Evolutionary conservation across 2,113 vertebrate genomes (phyloP).

Genomic region (Cranoglanis bouderius): DNA sequence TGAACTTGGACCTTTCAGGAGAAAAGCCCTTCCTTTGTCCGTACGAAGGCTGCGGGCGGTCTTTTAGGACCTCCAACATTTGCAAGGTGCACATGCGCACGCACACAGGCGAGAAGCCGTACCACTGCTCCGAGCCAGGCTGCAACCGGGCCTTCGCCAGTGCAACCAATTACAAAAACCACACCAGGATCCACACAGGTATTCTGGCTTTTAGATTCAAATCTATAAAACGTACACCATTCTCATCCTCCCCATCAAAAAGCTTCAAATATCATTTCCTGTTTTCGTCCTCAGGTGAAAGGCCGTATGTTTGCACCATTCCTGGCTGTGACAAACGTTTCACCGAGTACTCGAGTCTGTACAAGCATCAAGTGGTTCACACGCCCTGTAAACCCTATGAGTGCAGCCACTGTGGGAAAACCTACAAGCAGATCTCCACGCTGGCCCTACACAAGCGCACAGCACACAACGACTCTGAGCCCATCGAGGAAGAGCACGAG

Average conservation of each 20-base stretch:
- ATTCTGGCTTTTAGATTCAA: slow-evolving; percentile 29
- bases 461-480: slow-evolving; percentile 93
- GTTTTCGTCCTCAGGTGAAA: slow-evolving; percentile 80
- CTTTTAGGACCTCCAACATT: slow-evolving; percentile 98
- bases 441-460: slow-evolving; percentile 97
- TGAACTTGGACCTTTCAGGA: slow-evolving; percentile 67
- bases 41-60: slow-evolving; percentile 91
- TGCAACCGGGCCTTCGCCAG: slow-evolving; percentile 95
- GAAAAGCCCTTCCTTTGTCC: slow-evolving; percentile 97
- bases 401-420: slow-evolving; percentile 97
- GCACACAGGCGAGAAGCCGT: slow-evolving; percentile 95
- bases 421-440: slow-evolving; percentile 97
- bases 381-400: slow-evolving; percentile 98
- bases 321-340: slow-evolving; percentile 98
- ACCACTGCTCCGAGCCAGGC: slow-evolving; percentile 94
- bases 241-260: not conserved
- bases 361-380: slow-evolving; percentile 97
- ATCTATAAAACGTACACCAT: not conserved
- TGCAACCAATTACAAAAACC: slow-evolving; percentile 98
- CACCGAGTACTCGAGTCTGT: slow-evolving; percentile 98
- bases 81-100: slow-evolving; percentile 97
- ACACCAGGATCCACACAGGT: slow-evolving; percentile 98
- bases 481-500: slow-evolving; percentile 94
- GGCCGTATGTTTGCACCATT: slow-evolving; percentile 95
- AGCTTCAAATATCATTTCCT: not conserved